These are phyloP conservation scores for Eristalis arbustorum DNA, from an alignment of 2,888 invertebrate genomes.

Conservation along the genomic window DNA sequence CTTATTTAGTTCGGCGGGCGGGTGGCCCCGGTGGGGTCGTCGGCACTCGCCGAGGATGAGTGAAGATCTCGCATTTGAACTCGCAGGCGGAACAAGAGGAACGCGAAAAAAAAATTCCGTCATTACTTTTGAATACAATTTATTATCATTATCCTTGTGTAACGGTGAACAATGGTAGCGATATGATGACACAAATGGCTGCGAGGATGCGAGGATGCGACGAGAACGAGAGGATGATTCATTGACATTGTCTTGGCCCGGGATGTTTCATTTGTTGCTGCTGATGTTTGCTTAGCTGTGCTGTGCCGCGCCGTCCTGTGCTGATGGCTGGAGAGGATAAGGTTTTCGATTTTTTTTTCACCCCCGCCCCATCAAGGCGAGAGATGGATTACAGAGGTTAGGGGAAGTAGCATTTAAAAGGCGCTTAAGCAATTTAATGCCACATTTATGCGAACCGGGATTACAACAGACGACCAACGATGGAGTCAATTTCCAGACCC, in stretches of 20 bases:
- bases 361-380: not conserved
- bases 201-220: slow-evolving; percentile 61
- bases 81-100: slow-evolving; percentile 34
- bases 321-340: not conserved
- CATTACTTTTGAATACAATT: slow-evolving; percentile 71
- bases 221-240: slow-evolving; percentile 58
- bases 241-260: slow-evolving; percentile 65
- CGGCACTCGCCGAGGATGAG: not conserved
- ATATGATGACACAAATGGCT: slow-evolving; percentile 71
- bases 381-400: slow-evolving; percentile 55
- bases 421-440: slow-evolving; percentile 70
- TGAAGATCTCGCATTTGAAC: slow-evolving; percentile 37
- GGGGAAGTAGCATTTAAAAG: slow-evolving; percentile 54
- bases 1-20: slow-evolving; percentile 44
- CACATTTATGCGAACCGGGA: slow-evolving; percentile 69
- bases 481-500: slow-evolving; percentile 54
- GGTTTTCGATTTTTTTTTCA: slow-evolving; percentile 11
- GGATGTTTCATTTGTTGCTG: slow-evolving; percentile 69
- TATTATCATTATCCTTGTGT: slow-evolving; percentile 69
- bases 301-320: not conserved
- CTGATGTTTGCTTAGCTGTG: slow-evolving; percentile 36
- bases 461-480: slow-evolving; percentile 46
- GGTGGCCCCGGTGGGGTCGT: not conserved
- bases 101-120: slow-evolving; percentile 49
- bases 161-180: slow-evolving; percentile 68